These are phyloP conservation scores for Leptopilina drosophilae DNA, from an alignment of 2,888 invertebrate species.

Conservation along the genomic window DNA sequence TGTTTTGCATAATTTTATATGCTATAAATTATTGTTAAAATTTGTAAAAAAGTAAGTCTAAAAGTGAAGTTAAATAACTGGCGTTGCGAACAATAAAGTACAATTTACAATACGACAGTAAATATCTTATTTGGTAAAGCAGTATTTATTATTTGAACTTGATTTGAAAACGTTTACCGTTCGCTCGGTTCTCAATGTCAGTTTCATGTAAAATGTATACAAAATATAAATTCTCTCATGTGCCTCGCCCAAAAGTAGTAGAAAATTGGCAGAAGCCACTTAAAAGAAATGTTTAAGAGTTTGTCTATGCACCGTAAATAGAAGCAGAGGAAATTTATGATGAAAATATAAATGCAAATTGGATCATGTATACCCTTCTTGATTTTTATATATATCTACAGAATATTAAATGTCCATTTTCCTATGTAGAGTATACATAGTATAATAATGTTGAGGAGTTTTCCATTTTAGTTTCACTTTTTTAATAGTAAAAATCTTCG, in stretches of 20 bases:
- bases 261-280: conserved; percentile 25
- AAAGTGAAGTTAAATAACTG: too few relatives aligned
- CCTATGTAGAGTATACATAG: too few relatives aligned
- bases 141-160: neutral
- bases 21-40: neutral
- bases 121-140: neutral
- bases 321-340: conserved; percentile 15
- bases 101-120: neutral
- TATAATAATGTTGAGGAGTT: neutral
- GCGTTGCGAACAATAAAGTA: neutral
- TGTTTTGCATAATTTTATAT: neutral
- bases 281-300: conserved; percentile 4
- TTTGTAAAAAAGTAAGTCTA: too few relatives aligned
- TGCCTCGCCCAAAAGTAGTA: neutral
- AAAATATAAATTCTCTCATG: neutral
- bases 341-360: conserved; percentile 25
- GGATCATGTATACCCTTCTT: conserved; percentile 7
- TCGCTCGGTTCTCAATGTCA: conserved; percentile 18
- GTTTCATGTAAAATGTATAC: conserved; percentile 9
- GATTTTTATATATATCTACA: neutral
- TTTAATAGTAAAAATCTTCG: too few relatives aligned
- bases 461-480: neutral
- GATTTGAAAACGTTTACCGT: neutral
- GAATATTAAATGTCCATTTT: neutral
- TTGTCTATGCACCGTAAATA: neutral